phyloP scores from a whole-genome alignment of 2,113 vertebrate species.

The Calcarius ornatus region DNA sequence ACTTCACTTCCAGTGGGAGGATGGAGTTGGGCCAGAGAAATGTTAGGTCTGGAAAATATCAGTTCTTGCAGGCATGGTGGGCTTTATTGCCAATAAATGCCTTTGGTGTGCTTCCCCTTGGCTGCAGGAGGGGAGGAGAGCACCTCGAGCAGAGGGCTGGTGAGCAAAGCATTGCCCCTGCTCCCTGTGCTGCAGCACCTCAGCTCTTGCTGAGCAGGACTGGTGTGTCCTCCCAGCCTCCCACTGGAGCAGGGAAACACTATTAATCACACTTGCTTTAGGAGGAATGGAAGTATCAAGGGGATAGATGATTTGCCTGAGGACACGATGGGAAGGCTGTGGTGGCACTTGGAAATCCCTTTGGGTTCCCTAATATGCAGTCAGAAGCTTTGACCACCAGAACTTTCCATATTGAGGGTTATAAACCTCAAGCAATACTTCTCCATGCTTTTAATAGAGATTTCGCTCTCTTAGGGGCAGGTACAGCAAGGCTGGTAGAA shows the following conservation, averaged over 20 bases:
- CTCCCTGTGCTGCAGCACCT: not conserved
- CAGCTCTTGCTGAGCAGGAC: not conserved
- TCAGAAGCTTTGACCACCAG: not conserved
- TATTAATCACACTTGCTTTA: not conserved
- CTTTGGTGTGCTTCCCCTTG: not conserved
- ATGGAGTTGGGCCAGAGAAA: not conserved
- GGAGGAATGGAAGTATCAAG: not conserved
- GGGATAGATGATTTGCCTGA: not conserved
- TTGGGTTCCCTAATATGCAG: not conserved
- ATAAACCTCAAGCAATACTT: not conserved
- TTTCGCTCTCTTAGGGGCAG: not conserved
- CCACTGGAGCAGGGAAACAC: not conserved
- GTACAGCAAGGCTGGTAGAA: not conserved
- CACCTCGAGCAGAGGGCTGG: not conserved
- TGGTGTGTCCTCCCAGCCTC: not conserved
- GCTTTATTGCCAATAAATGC: not conserved
- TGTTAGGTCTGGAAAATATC: not conserved
- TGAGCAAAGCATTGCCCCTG: not conserved
- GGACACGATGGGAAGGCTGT: not conserved
- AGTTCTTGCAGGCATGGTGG: not conserved
- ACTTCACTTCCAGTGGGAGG: not conserved
- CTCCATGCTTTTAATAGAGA: not conserved
- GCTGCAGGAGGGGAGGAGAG: not conserved
- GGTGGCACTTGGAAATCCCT: not conserved
- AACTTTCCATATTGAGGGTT: not conserved